Evolutionary conservation across 1,140 invertebrate genomes (phyloP), one percentile per base, ranked within the genome.

Genomic region (Nymphalis io): DNA sequence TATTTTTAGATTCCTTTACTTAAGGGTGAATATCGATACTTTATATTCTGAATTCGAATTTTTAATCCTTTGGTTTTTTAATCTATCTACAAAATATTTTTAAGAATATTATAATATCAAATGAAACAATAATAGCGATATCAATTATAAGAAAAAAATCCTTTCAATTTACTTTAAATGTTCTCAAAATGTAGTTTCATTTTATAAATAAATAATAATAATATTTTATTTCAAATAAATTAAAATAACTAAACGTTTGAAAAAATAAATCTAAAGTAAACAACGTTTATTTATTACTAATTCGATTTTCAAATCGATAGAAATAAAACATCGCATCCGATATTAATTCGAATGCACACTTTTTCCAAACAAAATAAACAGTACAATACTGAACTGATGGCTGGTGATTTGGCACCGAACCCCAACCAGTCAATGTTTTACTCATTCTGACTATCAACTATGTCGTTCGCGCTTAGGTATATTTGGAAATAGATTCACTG

Each of bases 391-490:
- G 42, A 59, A 78, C 59, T 66, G 62, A 70, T 70, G 53, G 60
- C 63, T 61, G 68, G 72, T 70, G 72, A 74, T 74, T 74, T 74
- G 68, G 72, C 72, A 73, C 60, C 53, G 68, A 63, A 64, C 71
- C 69, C 68, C 44, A 70, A 53, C 65, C 40, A 70, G 72, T 70
- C 72, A 67, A 74, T 74, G 68, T 70, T 67, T 64, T 74, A 70
- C 72, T 70, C 72, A 70, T 70, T 66, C 68, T 46, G 72, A 74
- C 72, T 70, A 70, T 74, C 63, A 70, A 74, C 68, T 74, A 60
- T 58, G 72, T 74, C 68, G 72, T 67, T 66, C 42, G 42, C 58
- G 68, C 68, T 70, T 64, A 70, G 61, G 44, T 70, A 53, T 70
- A 65, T 70, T 57, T 48, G 59, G 57, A 40, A 58, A 69, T 69